phyloP scores from a whole-genome alignment of 2,797 vertebrate genomes.

The Pipistrellus pipistrellus region DNA sequence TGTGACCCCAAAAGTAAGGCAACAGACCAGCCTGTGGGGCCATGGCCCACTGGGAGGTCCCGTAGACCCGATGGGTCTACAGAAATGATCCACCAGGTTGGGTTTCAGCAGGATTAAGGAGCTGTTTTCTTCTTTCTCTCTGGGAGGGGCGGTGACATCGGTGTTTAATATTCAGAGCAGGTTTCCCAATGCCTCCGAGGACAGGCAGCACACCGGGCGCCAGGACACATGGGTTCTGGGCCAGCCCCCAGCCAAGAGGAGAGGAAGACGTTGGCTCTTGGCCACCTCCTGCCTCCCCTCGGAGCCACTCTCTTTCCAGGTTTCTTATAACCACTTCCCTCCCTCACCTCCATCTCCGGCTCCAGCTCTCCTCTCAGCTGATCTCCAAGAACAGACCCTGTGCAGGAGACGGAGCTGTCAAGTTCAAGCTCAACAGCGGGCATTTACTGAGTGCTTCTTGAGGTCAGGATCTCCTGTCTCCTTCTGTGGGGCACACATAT shows the following conservation, averaged over 20 bases:
- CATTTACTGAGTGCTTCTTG: not conserved
- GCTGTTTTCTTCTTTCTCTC: constrained; percentile 22
- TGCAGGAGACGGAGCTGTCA: not conserved
- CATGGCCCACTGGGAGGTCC: not conserved
- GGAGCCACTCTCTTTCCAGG: not conserved
- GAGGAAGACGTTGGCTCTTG: not conserved
- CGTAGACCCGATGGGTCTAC: not conserved
- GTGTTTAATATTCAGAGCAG: constrained; percentile 48
- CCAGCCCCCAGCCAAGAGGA: not conserved
- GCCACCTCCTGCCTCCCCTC: not conserved
- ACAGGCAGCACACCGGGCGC: not conserved
- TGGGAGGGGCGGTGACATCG: not conserved
- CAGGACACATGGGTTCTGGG: constrained; percentile 20
- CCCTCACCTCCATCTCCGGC: not conserved
- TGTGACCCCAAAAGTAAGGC: not conserved
- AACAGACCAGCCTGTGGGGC: not conserved
- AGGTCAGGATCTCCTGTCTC: not conserved
- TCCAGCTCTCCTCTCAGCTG: not conserved
- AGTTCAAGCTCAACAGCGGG: not conserved
- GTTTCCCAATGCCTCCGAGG: constrained; percentile 19
- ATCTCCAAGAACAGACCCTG: not conserved
- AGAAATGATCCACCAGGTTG: not conserved
- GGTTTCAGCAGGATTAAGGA: not conserved
- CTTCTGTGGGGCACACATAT: not conserved
- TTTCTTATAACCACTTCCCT: not conserved